Conservation (phyloP, 2,113 vertebrate species). For the Anser brachyrhynchus region DNA sequence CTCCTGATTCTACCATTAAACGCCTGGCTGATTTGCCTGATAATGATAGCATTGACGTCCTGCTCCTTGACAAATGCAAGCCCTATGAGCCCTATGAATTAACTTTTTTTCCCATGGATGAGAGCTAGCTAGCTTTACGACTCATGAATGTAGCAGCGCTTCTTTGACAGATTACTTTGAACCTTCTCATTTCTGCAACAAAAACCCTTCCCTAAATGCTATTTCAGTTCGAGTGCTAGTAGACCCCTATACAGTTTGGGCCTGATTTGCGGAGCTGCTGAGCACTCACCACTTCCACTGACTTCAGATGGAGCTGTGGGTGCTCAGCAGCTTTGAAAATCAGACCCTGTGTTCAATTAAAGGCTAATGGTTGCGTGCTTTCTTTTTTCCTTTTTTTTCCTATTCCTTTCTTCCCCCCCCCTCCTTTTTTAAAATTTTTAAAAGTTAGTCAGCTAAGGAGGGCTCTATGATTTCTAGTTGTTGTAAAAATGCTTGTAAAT, state of each 20-base stretch:
- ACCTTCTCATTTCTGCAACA: not conserved
- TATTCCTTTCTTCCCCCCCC: not conserved
- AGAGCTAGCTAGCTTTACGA: slow-evolving; percentile 41
- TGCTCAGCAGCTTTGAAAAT: slow-evolving; percentile 33
- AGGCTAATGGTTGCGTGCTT: not conserved
- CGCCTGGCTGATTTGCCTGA: slow-evolving; percentile 88
- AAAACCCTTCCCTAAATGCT: not conserved
- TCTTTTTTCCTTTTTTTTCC: not conserved
- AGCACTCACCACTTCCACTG: not conserved
- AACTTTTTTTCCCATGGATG: slow-evolving; percentile 72
- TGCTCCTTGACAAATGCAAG: slow-evolving; percentile 83
- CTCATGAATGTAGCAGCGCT: slow-evolving; percentile 8
- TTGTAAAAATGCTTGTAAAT: slow-evolving; percentile 54
- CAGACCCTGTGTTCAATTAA: slow-evolving; percentile 18
- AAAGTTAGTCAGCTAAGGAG: slow-evolving; percentile 59
- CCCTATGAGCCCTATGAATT: slow-evolving; percentile 79
- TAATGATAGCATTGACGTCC: slow-evolving; percentile 86
- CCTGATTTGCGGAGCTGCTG: slow-evolving; percentile 31
- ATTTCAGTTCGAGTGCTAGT: not conserved
- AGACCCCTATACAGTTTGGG: not conserved
- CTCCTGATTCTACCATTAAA: slow-evolving; percentile 91
- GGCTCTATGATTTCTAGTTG: slow-evolving; percentile 32
- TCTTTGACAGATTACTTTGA: slow-evolving; percentile 37
- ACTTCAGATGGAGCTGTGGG: slow-evolving; percentile 35
- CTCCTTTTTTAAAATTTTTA: not conserved